Evolutionary conservation across 2,888 invertebrate genomes (phyloP).

Genomic region (Disparrhopalites patrizii): DNA sequence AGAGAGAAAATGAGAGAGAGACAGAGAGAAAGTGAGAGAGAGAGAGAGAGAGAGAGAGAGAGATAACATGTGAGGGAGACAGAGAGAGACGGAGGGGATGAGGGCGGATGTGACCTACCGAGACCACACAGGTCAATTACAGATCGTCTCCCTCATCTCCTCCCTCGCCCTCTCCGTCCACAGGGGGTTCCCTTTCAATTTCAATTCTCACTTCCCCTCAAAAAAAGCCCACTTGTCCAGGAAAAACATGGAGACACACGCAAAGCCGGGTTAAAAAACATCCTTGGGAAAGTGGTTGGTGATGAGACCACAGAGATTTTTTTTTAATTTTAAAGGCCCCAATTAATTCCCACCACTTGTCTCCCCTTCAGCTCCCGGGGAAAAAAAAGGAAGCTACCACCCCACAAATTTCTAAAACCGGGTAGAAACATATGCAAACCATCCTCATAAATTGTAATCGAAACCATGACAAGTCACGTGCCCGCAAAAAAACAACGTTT

Average conservation of each 20-base stretch:
- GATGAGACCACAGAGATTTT: background rate
- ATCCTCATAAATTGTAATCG: too few relatives aligned
- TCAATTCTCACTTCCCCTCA: background rate
- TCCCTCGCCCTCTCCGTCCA: background rate
- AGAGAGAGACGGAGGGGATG: background rate
- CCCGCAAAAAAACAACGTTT: too few relatives aligned
- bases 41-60: background rate
- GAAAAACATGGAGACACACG: too few relatives aligned
- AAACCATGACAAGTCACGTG: too few relatives aligned
- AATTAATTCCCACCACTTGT: background rate
- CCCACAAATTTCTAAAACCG: too few relatives aligned
- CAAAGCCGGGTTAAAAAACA: too few relatives aligned
- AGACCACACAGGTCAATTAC: conserved; percentile 27
- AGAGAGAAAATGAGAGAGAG: conserved; percentile 17
- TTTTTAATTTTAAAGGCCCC: background rate
- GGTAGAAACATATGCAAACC: too few relatives aligned
- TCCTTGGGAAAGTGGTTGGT: too few relatives aligned
- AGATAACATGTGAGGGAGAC: background rate
- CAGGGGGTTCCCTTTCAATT: background rate
- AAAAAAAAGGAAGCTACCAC: background rate
- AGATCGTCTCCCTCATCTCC: background rate
- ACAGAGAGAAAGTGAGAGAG: background rate
- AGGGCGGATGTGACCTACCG: conserved; percentile 20
- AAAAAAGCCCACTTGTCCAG: too few relatives aligned
- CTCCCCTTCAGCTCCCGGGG: background rate